Conservation (phyloP, 1,140 invertebrate species). For the Colletes latitarsis region DNA sequence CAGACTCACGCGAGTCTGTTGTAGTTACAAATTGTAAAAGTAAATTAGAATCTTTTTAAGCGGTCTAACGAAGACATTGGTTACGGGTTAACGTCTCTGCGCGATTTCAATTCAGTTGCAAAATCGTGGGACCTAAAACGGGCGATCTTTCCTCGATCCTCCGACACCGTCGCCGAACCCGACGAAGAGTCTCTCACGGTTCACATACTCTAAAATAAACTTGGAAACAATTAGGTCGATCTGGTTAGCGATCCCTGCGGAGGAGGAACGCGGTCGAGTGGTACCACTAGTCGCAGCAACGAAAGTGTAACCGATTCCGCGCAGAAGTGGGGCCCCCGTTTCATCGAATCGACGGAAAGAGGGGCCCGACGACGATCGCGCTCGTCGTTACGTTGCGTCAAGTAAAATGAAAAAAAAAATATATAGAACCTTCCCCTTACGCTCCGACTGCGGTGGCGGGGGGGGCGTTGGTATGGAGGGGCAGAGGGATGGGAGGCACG, state of each 20-base stretch:
- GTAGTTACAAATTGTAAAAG: no score
- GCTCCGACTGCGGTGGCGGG: not conserved
- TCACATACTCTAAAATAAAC: slow-evolving; percentile 43
- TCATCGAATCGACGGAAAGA: slow-evolving; percentile 32
- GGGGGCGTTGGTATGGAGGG: not conserved
- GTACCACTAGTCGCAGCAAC: slow-evolving; percentile 74
- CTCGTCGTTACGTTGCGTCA: slow-evolving; percentile 21
- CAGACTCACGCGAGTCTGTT: no score
- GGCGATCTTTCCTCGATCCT: not conserved
- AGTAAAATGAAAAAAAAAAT: slow-evolving; percentile 36
- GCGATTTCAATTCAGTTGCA: no score
- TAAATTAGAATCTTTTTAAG: no score
- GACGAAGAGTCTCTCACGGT: slow-evolving; percentile 24
- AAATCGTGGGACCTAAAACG: not conserved
- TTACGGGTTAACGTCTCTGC: no score
- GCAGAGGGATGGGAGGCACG: not conserved
- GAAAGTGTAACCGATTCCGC: slow-evolving; percentile 75
- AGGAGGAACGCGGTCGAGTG: slow-evolving; percentile 68
- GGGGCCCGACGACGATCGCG: not conserved
- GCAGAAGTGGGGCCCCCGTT: slow-evolving; percentile 55
- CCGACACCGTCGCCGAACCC: not conserved
- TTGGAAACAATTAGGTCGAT: slow-evolving; percentile 49
- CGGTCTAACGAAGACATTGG: no score
- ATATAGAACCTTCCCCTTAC: not conserved
- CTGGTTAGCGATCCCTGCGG: slow-evolving; percentile 46